These are phyloP conservation scores for Sylvilagus floridanus DNA, from an alignment of 2,797 vertebrate genomes.

Conservation along the genomic window DNA sequence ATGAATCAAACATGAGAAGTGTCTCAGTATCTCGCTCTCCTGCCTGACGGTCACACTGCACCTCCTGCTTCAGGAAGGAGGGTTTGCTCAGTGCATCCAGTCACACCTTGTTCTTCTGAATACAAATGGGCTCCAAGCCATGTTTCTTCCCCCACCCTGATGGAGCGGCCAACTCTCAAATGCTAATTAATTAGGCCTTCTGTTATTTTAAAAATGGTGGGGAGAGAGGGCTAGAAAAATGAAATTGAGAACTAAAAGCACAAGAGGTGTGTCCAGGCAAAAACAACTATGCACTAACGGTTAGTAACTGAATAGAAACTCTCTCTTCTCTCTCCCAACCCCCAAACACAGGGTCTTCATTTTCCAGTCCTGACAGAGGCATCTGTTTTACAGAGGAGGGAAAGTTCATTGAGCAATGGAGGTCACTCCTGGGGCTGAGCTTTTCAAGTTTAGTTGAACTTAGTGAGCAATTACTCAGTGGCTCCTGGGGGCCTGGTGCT, in stretches of 20 bases:
- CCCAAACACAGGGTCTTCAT: neutral
- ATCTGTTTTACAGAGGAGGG: neutral
- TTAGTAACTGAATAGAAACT: neutral
- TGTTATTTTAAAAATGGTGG: neutral
- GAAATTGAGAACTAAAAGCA: neutral
- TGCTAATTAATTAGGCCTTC: slow-evolving; percentile 18
- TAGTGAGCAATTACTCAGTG: neutral
- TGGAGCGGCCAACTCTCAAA: neutral
- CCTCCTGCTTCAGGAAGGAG: slow-evolving; percentile 1
- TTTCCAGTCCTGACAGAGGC: neutral
- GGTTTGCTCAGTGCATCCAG: neutral
- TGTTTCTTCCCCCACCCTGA: neutral
- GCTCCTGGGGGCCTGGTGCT: neutral
- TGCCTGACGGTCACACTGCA: neutral
- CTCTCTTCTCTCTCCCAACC: neutral
- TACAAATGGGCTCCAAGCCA: neutral
- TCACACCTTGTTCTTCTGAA: neutral
- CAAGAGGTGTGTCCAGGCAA: neutral
- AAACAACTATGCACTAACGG: too few relatives aligned
- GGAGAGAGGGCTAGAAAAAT: neutral
- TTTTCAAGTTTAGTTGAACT: neutral
- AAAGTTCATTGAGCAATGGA: neutral
- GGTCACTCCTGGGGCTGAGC: neutral
- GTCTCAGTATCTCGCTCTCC: neutral
- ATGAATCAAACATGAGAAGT: neutral